A percentile compares a stretch with the other conserved stretches of the same genome.
phyloP scores from a whole-genome alignment of 2,888 invertebrate species.

The Diarsia dahlii region DNA sequence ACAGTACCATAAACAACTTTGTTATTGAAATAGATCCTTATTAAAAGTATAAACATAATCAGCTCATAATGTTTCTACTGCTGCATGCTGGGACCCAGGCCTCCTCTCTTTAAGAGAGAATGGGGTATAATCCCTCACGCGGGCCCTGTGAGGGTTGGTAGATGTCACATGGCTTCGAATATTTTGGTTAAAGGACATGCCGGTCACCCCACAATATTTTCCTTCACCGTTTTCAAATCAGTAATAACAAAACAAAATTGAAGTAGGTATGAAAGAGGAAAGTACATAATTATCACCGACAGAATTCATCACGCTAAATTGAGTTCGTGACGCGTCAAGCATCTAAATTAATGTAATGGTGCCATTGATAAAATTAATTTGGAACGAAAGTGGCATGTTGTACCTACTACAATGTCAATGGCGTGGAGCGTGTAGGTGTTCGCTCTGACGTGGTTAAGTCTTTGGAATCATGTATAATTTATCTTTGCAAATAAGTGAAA shows the following conservation, averaged over 20 bases:
- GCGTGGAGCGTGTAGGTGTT: slow-evolving; percentile 23
- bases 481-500: neutral
- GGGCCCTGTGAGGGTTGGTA: too few relatives aligned
- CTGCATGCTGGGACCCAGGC: too few relatives aligned
- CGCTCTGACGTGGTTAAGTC: slow-evolving; percentile 22
- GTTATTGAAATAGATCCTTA: slow-evolving; percentile 14
- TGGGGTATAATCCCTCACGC: too few relatives aligned
- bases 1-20: neutral
- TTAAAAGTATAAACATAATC: too few relatives aligned
- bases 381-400: slow-evolving; percentile 46
- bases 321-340: slow-evolving; percentile 26
- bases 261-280: slow-evolving; percentile 18
- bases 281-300: slow-evolving; percentile 18
- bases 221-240: too few relatives aligned
- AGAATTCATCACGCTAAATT: slow-evolving; percentile 37
- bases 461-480: slow-evolving; percentile 11
- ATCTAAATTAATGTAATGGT: slow-evolving; percentile 48
- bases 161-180: too few relatives aligned
- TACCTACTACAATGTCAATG: slow-evolving; percentile 46
- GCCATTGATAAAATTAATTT: slow-evolving; percentile 46
- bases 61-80: too few relatives aligned
- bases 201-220: too few relatives aligned
- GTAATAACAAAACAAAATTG: slow-evolving; percentile 2
- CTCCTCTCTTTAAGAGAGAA: too few relatives aligned
- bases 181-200: too few relatives aligned